Percentiles rank a stretch among this genome's conserved stretches.
These are phyloP conservation scores for Chrysocyon brachyurus DNA, from an alignment of 2,797 vertebrate species.

Conservation along the genomic window DNA sequence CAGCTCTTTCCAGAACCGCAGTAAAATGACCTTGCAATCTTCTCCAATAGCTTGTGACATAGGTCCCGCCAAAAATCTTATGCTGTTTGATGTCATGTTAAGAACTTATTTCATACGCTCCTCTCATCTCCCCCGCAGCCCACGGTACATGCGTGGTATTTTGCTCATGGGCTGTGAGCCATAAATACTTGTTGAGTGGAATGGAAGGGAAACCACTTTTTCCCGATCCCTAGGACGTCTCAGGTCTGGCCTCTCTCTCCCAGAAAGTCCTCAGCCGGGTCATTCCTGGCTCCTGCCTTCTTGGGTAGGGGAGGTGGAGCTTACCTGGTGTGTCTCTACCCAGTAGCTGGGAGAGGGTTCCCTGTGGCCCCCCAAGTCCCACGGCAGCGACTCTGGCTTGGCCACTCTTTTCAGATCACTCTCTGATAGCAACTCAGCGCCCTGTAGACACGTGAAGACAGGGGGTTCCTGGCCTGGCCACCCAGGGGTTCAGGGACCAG, in stretches of 20 bases:
- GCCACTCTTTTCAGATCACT: constrained; percentile 81
- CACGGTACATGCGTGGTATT: background rate
- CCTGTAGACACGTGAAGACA: constrained; percentile 62
- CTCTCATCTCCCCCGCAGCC: background rate
- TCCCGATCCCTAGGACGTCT: background rate
- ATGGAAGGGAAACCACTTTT: constrained; percentile 19
- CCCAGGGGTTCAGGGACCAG: background rate
- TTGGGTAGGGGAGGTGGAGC: background rate
- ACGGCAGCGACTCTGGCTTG: constrained; percentile 80
- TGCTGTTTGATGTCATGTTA: background rate
- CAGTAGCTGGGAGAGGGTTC: constrained; percentile 77
- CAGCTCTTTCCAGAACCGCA: constrained; percentile 11
- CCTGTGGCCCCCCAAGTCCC: constrained; percentile 78
- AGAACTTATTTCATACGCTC: constrained; percentile 38
- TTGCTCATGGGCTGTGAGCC: constrained; percentile 24
- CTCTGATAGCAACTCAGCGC: constrained; percentile 77
- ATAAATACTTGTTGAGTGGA: background rate
- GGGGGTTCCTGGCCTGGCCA: background rate
- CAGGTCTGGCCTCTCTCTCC: background rate
- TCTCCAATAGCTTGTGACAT: constrained; percentile 38
- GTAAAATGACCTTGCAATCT: background rate
- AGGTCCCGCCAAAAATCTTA: background rate
- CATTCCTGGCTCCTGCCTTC: background rate
- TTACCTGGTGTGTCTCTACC: constrained; percentile 85
- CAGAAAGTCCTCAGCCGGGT: background rate